Percentiles rank a stretch among this genome's conserved stretches.
phyloP scores from a whole-genome alignment of 2,113 vertebrate genomes.

The Phrynosoma platyrhinos region DNA sequence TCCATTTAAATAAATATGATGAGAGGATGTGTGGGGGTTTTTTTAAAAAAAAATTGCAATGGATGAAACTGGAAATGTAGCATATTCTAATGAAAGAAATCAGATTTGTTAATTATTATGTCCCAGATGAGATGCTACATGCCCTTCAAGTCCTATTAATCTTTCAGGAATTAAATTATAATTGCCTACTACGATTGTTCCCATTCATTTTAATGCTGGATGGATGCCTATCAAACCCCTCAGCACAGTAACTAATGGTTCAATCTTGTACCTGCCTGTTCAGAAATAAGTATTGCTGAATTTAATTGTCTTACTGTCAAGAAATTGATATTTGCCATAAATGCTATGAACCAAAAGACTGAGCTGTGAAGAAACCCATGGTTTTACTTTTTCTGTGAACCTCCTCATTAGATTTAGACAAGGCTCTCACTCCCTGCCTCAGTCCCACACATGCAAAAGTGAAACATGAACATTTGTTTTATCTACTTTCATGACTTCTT shows the following conservation, averaged over 20 bases:
- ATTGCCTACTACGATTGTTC: constrained; percentile 14
- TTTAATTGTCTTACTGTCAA: no score
- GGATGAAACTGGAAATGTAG: constrained; percentile 64
- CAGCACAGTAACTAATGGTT: background rate
- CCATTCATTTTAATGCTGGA: constrained; percentile 21
- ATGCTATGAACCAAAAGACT: background rate
- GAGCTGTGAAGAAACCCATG: background rate
- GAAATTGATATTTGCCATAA: no score
- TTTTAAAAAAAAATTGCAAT: constrained; percentile 44
- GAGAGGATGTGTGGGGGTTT: no score
- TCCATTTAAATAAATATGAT: no score
- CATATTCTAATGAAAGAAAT: constrained; percentile 64
- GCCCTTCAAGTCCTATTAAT: constrained; percentile 61
- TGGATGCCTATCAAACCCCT: background rate
- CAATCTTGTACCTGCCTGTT: no score
- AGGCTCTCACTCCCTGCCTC: background rate
- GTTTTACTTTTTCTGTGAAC: background rate
- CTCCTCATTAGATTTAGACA: background rate
- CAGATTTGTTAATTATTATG: constrained; percentile 58
- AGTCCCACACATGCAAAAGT: background rate
- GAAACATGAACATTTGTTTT: no score
- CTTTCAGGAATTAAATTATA: constrained; percentile 73
- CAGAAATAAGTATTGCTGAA: no score
- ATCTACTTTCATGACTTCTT: background rate
- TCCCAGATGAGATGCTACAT: constrained; percentile 60